Evolutionary conservation across 2,797 vertebrate species (phyloP).

Genomic region (Rhinella marina): DNA sequence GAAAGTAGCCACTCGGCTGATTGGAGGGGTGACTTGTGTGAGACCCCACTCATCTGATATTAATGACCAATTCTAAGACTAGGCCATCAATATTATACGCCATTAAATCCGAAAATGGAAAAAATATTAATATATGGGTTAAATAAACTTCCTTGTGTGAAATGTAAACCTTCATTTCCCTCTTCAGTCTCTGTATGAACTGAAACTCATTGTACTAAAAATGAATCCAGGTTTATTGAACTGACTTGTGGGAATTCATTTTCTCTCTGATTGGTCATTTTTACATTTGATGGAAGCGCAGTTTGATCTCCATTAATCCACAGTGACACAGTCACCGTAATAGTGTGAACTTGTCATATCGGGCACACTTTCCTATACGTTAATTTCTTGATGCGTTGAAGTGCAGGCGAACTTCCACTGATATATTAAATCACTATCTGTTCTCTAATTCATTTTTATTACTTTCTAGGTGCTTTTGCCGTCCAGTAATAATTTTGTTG

Average conservation of each 20-base stretch:
- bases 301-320: background rate
- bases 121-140: too few relatives aligned
- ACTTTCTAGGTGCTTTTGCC: background rate
- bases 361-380: background rate
- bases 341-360: background rate
- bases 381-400: background rate
- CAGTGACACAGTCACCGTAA: background rate
- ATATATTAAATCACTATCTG: background rate
- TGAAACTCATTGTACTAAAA: background rate
- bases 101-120: too few relatives aligned
- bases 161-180: background rate
- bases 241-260: background rate
- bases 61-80: too few relatives aligned
- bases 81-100: too few relatives aligned
- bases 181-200: background rate
- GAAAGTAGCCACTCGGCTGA: too few relatives aligned
- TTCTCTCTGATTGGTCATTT: slow-evolving; percentile 7
- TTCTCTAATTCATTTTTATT: background rate
- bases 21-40: too few relatives aligned
- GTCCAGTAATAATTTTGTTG: background rate
- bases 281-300: background rate
- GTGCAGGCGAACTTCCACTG: background rate
- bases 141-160: background rate
- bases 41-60: too few relatives aligned
- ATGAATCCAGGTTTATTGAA: background rate